These are phyloP conservation scores for Oligia fasciuncula DNA, from an alignment of 2,888 invertebrate genomes.

Conservation along the genomic window DNA sequence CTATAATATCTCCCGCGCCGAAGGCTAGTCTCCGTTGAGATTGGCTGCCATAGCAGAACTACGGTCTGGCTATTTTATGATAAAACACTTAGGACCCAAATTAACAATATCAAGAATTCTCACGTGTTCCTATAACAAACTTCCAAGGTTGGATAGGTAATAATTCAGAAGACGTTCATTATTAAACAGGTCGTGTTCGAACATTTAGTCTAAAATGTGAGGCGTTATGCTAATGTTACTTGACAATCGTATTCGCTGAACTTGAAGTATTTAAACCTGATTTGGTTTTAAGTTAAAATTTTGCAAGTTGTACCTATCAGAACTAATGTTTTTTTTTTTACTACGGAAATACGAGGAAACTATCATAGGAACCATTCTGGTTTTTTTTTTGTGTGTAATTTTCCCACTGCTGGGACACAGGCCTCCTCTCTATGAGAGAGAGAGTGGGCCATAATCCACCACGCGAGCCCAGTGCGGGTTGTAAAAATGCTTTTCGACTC, in stretches of 20 bases:
- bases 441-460: too few relatives aligned
- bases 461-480: too few relatives aligned
- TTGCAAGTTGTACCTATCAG: background rate
- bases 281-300: background rate
- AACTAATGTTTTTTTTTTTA: background rate
- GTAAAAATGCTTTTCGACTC: too few relatives aligned
- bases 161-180: slow-evolving; percentile 64
- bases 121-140: slow-evolving; percentile 32
- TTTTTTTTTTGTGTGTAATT: background rate
- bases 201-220: slow-evolving; percentile 67
- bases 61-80: background rate
- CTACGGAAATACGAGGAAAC: background rate
- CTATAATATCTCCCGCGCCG: too few relatives aligned
- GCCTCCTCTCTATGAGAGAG: too few relatives aligned
- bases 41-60: background rate
- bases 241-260: slow-evolving; percentile 62
- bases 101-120: slow-evolving; percentile 10
- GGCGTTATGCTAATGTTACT: slow-evolving; percentile 64
- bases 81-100: background rate
- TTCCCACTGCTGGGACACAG: too few relatives aligned
- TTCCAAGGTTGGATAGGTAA: slow-evolving; percentile 46
- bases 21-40: background rate
- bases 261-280: slow-evolving; percentile 35
- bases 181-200: slow-evolving; percentile 65
- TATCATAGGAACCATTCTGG: background rate